Evolutionary conservation across 2,797 vertebrate species (phyloP).

Genomic region (Siniperca undulata): DNA sequence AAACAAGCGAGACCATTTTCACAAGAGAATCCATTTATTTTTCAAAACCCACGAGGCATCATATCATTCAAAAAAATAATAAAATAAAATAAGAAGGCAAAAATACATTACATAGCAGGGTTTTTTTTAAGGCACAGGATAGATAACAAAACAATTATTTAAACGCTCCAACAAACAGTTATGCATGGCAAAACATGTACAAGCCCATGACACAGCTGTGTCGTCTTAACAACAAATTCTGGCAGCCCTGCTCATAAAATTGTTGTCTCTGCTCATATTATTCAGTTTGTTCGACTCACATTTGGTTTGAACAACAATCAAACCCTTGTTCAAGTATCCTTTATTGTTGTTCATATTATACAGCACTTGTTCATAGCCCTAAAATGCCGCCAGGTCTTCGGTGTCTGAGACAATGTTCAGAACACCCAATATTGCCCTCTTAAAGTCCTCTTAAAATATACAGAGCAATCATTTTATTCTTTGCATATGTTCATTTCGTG

Average conservation of each 20-base stretch:
- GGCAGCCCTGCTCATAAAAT: conserved; percentile 57
- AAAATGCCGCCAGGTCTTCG: conserved; percentile 55
- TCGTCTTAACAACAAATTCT: conserved; percentile 43
- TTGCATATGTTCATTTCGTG: conserved; percentile 74
- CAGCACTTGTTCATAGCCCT: conserved; percentile 74
- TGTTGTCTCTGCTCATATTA: conserved; percentile 37
- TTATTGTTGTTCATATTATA: conserved; percentile 51
- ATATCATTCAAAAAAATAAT: conserved; percentile 77
- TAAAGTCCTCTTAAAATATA: conserved; percentile 61
- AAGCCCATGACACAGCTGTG: conserved; percentile 47
- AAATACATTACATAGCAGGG: conserved; percentile 63
- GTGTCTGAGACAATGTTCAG: conserved; percentile 42
- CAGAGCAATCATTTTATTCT: conserved; percentile 54
- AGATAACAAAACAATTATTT: conserved; percentile 71
- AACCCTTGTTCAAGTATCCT: conserved; percentile 73
- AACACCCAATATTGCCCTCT: conserved; percentile 67
- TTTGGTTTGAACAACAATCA: conserved; percentile 50
- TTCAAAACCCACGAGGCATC: conserved; percentile 74
- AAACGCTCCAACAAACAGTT: conserved; percentile 64
- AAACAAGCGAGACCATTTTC: conserved; percentile 27
- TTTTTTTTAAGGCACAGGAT: conserved; percentile 85
- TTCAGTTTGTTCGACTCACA: conserved; percentile 41
- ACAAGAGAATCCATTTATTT: conserved; percentile 79
- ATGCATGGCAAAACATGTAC: conserved; percentile 69
- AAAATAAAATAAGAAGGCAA: conserved; percentile 72